Conservation (phyloP, 2,113 vertebrate species). For the Turdus rufiventris region DNA sequence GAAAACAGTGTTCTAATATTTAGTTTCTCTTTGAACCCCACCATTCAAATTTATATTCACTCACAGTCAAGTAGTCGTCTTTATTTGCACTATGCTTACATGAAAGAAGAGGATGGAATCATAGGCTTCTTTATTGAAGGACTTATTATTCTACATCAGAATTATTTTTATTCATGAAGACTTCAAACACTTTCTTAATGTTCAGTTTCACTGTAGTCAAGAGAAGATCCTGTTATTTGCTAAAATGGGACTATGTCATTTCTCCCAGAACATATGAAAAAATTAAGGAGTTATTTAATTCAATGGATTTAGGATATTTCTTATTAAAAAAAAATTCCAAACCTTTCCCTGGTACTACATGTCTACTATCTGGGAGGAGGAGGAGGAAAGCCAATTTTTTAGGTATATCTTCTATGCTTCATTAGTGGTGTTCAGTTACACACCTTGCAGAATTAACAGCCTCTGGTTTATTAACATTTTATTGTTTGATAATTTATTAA, state of each 20-base stretch:
- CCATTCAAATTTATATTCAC: neutral
- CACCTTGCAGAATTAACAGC: neutral
- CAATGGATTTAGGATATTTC: neutral
- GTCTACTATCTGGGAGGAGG: neutral
- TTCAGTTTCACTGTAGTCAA: neutral
- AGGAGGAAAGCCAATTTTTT: neutral
- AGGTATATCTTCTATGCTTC: neutral
- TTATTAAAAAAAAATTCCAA: neutral
- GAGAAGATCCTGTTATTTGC: neutral
- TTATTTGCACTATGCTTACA: neutral
- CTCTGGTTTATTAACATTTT: neutral
- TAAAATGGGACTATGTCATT: neutral
- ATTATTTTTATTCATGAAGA: constrained; percentile 21
- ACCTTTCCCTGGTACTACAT: neutral
- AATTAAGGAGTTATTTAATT: neutral
- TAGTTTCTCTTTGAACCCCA: constrained; percentile 5
- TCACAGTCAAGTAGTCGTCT: neutral
- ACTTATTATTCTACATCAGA: neutral
- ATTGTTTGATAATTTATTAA: neutral
- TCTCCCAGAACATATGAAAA: neutral
- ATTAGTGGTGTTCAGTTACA: neutral
- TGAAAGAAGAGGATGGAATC: neutral
- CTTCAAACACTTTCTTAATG: neutral
- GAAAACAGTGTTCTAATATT: neutral
- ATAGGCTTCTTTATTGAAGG: neutral